Evolutionary conservation across 2,888 invertebrate genomes (phyloP).

Genomic region (Melanostoma mellinum): DNA sequence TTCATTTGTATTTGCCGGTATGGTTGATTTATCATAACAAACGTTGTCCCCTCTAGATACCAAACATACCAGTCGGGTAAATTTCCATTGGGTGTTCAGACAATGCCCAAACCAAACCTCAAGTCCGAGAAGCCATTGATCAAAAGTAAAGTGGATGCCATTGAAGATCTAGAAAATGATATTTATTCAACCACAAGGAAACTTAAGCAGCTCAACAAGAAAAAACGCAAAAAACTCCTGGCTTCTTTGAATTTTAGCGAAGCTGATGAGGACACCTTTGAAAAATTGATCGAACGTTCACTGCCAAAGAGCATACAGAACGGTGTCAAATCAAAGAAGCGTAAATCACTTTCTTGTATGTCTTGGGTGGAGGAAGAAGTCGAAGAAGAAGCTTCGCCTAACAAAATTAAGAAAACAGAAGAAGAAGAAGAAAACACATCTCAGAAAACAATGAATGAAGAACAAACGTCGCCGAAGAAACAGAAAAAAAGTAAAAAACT

Average conservation of each 20-base stretch:
- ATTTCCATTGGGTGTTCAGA: constrained; percentile 87
- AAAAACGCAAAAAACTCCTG: constrained; percentile 79
- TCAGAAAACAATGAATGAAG: constrained; percentile 56
- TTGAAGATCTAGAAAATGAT: constrained; percentile 83
- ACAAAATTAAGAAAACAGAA: constrained; percentile 61
- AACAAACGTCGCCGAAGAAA: constrained; percentile 70
- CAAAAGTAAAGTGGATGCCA: constrained; percentile 79
- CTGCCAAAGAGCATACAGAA: constrained; percentile 75
- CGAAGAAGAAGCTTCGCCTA: constrained; percentile 66
- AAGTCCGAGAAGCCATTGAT: constrained; percentile 76
- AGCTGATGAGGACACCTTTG: constrained; percentile 79
- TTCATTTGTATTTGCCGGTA: no score
- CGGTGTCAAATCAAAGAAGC: constrained; percentile 75
- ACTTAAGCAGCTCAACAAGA: constrained; percentile 82
- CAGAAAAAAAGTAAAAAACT: constrained; percentile 72
- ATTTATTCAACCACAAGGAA: constrained; percentile 79
- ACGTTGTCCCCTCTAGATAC: constrained; percentile 82
- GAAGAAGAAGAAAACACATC: constrained; percentile 10
- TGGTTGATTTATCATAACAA: no score
- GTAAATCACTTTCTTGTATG: constrained; percentile 73
- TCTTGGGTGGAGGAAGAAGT: constrained; percentile 78
- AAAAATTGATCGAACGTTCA: constrained; percentile 77
- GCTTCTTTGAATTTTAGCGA: constrained; percentile 78
- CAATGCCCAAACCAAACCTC: constrained; percentile 81
- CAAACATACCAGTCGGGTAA: constrained; percentile 84